These are phyloP conservation scores for Saxicola maurus DNA, from an alignment of 2,797 vertebrate species.

Conservation along the genomic window DNA sequence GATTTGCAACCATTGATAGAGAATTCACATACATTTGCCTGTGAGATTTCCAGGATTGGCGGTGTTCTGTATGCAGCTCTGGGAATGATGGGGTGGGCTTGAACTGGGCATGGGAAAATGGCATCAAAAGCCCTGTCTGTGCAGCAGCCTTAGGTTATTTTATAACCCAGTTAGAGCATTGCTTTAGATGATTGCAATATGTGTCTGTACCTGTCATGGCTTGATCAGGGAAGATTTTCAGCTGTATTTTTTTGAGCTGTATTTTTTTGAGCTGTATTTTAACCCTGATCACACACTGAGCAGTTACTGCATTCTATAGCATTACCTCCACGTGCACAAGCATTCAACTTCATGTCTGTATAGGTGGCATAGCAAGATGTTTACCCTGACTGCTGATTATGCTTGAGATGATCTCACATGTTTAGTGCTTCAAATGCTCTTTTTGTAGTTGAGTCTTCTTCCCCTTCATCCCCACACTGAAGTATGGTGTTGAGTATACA, in stretches of 20 bases:
- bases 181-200: background rate
- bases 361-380: background rate
- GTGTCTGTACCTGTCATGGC: background rate
- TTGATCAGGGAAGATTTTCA: background rate
- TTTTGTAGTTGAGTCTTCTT: background rate
- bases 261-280: background rate
- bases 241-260: background rate
- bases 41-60: background rate
- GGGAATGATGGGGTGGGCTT: background rate
- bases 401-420: background rate
- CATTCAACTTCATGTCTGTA: background rate
- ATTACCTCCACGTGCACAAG: background rate
- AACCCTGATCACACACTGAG: background rate
- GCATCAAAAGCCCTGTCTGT: background rate
- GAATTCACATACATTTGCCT: background rate
- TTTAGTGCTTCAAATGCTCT: background rate
- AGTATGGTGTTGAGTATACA: background rate
- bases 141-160: background rate
- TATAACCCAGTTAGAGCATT: background rate
- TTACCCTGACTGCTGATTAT: background rate
- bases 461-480: background rate
- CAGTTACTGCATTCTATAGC: background rate
- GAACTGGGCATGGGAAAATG: background rate
- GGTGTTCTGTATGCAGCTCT: background rate
- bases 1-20: background rate